Evolutionary conservation across 2,888 invertebrate genomes (phyloP), one percentile per base, ranked within the genome.

Genomic region (Sarcophaga rosellei): DNA sequence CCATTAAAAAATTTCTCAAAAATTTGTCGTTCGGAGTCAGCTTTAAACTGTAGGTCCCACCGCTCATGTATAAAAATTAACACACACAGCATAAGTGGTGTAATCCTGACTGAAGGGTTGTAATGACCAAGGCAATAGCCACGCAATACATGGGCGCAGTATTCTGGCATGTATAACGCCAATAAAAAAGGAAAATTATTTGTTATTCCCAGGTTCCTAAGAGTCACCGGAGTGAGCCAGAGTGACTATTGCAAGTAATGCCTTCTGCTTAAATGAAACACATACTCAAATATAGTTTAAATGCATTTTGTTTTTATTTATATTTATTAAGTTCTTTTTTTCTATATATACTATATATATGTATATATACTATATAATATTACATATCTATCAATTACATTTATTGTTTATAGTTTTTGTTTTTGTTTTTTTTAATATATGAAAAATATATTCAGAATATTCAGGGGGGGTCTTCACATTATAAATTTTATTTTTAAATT

Each of bases 381-480:
- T 75, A 82, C 76, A 82, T 82, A 66, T 82, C 75, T 85, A 78
- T 79, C 68, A 72, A 85, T 85, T 85, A 85, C 79, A 85, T 85
- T 76, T 86, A 82, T 68, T 79, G 68, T 80, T 70, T 61, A 75
- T 70, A 70, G 66, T 68, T 82, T 23, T 45, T 73, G 57, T 70
- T 70, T 10, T 10, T 20, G 21, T 20, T 20, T 35, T 73, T 78
- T 86, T 80, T 82, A 83, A 86, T 86, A 80, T 86, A 86, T 86
- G 86, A 84, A 86, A 86, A 86, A 86, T 86, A 86, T 86, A 86
- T 86, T 84, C 84, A 86, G 61, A 86, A 86, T 86, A 86, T 81
- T 70, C 44, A 68, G 66, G 53, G 73, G 35, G 79, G 84, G 70
- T 69, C 75, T 84, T 86, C 78, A 82, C 82, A 79, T 75, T 53